Evolutionary conservation across 2,888 invertebrate genomes (phyloP).

Genomic region (Pelosia muscerda): DNA sequence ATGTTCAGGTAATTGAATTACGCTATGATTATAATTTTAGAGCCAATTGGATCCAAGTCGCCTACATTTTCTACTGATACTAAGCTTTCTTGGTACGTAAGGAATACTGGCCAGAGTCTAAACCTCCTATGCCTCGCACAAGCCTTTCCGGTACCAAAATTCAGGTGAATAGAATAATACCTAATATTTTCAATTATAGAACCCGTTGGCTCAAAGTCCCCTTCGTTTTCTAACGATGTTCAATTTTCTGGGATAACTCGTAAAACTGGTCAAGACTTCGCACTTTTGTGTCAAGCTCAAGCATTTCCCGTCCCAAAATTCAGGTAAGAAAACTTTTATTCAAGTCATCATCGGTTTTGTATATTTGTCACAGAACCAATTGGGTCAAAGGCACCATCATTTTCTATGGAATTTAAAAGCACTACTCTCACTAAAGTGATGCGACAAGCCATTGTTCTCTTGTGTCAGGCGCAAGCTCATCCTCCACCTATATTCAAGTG

Average conservation of each 20-base stretch:
- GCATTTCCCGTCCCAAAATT: conserved; percentile 90
- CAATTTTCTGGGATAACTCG: conserved; percentile 90
- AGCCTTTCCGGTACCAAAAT: conserved; percentile 89
- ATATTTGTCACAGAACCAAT: conserved; percentile 85
- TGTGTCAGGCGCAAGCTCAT: conserved; percentile 90
- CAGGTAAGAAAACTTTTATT: conserved; percentile 71
- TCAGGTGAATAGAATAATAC: conserved; percentile 87
- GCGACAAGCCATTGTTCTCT: conserved; percentile 86
- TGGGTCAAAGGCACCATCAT: conserved; percentile 87
- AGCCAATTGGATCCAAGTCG: conserved; percentile 88
- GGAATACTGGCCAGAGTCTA: conserved; percentile 82
- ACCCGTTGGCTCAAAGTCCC: conserved; percentile 91
- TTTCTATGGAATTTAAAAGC: conserved; percentile 86
- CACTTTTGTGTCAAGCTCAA: conserved; percentile 92
- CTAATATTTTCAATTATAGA: conserved; percentile 80
- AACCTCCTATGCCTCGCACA: conserved; percentile 88
- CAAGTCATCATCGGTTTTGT: conserved; percentile 31
- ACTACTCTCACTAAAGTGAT: conserved; percentile 86
- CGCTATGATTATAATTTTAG: conserved; percentile 71
- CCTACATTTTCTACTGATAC: conserved; percentile 88
- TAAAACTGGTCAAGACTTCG: conserved; percentile 88
- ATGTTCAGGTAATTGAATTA: conserved; percentile 84
- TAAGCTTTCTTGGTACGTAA: conserved; percentile 88
- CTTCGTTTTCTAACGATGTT: conserved; percentile 90
- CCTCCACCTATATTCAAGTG: conserved; percentile 91